Percentiles rank a stretch among this genome's conserved stretches.
Evolutionary conservation across 2,797 vertebrate genomes (phyloP).

Genomic region (Rhabdophis nuchalis): DNA sequence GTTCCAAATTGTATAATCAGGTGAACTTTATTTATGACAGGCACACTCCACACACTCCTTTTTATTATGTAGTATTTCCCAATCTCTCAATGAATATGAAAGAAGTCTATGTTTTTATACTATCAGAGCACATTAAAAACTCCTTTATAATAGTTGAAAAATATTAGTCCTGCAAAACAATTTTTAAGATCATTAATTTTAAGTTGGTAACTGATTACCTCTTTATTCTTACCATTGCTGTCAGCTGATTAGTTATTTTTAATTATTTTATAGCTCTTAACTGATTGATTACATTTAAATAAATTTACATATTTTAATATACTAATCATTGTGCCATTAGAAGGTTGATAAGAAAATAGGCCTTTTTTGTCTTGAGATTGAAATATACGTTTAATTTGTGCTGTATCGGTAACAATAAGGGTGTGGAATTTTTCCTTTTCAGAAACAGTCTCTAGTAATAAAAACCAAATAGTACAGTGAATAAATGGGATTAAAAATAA

Average conservation of each 20-base stretch:
- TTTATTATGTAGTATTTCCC: background rate
- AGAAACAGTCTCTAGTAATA: background rate
- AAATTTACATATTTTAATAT: constrained; percentile 9
- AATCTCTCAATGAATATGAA: background rate
- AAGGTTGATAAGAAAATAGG: background rate
- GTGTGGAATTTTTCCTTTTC: background rate
- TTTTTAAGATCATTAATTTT: constrained; percentile 7
- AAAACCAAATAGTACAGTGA: background rate
- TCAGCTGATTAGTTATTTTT: constrained; percentile 25
- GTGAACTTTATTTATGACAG: constrained; percentile 4
- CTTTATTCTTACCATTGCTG: background rate
- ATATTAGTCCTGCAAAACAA: background rate
- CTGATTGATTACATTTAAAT: constrained; percentile 20
- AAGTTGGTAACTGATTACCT: background rate
- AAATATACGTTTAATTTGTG: background rate
- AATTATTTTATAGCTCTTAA: constrained; percentile 2
- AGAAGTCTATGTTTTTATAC: background rate
- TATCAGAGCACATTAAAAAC: background rate
- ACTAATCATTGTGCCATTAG: background rate
- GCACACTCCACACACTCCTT: background rate
- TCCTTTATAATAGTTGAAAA: background rate
- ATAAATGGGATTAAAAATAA: background rate
- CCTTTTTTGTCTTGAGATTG: background rate
- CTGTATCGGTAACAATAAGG: background rate
- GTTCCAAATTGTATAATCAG: constrained; percentile 20